phyloP scores from a whole-genome alignment of 1,140 invertebrate species.

The Cardiocondyla obscurior region DNA sequence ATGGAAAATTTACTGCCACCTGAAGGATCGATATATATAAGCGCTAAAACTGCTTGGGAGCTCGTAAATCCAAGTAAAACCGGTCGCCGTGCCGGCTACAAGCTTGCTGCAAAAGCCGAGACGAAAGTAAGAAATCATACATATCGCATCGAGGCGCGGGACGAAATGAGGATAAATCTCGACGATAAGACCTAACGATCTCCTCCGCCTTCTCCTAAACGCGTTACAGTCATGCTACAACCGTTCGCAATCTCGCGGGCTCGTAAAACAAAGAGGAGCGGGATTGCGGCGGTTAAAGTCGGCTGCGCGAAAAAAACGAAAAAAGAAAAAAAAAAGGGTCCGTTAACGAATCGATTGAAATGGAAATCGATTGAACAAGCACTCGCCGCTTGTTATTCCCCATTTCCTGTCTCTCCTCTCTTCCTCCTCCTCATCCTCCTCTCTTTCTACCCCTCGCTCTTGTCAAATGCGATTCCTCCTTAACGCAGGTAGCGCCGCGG shows the following conservation, averaged over 20 bases:
- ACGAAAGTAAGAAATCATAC: conserved; percentile 9
- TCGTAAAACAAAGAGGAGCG: conserved; percentile 35
- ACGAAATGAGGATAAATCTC: conserved; percentile 23
- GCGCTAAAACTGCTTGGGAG: background rate
- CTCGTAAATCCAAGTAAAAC: background rate
- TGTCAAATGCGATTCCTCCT: conserved; percentile 14
- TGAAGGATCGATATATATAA: conserved; percentile 5
- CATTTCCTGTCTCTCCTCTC: background rate
- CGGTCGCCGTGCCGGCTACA: background rate
- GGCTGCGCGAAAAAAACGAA: conserved; percentile 43
- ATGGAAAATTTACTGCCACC: background rate
- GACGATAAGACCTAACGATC: conserved; percentile 12
- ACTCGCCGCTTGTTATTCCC: conserved; percentile 32
- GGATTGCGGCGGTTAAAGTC: conserved; percentile 48
- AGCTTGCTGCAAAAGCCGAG: background rate
- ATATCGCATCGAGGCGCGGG: background rate
- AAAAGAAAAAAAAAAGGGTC: too few relatives aligned
- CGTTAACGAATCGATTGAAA: conserved; percentile 56
- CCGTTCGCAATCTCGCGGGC: conserved; percentile 39
- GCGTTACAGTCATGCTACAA: conserved; percentile 37
- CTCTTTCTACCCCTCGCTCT: background rate
- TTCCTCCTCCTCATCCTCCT: background rate
- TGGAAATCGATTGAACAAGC: conserved; percentile 56
- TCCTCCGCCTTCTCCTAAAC: conserved; percentile 20
- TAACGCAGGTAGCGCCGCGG: conserved; percentile 51